These are phyloP conservation scores for Geococcyx californianus DNA, from an alignment of 2,113 vertebrate species.

Conservation along the genomic window DNA sequence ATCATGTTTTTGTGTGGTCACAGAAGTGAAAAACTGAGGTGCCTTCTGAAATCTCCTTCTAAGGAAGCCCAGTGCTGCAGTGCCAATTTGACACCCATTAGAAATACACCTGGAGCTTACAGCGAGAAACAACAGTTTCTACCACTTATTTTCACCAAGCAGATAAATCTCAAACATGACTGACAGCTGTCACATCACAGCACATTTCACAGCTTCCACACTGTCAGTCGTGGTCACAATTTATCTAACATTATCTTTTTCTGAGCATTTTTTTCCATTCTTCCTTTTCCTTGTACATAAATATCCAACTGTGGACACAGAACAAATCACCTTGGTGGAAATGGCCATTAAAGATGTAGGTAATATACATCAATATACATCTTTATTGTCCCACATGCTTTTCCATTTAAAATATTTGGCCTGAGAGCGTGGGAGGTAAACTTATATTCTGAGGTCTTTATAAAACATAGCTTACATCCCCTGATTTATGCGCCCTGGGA, in stretches of 20 bases:
- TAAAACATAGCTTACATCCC: not conserved
- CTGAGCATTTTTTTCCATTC: not conserved
- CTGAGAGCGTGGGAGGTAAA: not conserved
- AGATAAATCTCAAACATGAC: not conserved
- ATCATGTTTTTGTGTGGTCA: no score
- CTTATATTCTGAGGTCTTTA: slow-evolving; percentile 10
- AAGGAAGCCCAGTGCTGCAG: not conserved
- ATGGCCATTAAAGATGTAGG: not conserved
- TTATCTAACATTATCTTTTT: not conserved
- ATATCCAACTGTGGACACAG: not conserved
- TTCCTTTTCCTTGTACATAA: not conserved
- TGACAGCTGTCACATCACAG: not conserved
- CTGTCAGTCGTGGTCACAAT: not conserved
- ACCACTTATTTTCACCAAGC: not conserved
- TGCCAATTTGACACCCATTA: not conserved
- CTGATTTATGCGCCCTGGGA: slow-evolving; percentile 35
- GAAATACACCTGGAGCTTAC: not conserved
- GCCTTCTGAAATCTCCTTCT: no score
- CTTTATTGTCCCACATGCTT: not conserved
- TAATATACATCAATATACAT: not conserved
- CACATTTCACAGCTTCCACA: not conserved
- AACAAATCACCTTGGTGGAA: not conserved
- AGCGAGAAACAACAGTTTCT: not conserved
- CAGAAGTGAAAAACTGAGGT: not conserved
- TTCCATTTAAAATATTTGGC: slow-evolving; percentile 22